Evolutionary conservation across 2,113 vertebrate genomes (phyloP).

Genomic region (Zeus faber): DNA sequence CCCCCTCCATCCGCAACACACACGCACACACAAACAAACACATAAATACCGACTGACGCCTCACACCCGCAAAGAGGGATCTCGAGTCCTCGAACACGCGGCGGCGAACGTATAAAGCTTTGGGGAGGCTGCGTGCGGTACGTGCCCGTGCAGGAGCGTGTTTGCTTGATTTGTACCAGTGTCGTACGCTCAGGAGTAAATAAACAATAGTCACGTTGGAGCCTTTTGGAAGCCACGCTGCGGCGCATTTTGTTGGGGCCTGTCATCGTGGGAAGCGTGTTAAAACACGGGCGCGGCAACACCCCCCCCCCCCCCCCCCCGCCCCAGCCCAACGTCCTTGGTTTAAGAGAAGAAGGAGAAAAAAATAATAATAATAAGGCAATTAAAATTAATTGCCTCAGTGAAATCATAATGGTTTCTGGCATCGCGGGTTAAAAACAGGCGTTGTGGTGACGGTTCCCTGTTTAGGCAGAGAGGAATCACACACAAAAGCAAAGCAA

Average conservation of each 20-base stretch:
- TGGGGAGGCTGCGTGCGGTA: too few relatives aligned
- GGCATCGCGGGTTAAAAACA: conserved; percentile 54
- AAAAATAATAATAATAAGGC: conserved; percentile 33
- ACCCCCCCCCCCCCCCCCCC: conserved; percentile 42
- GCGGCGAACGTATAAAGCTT: too few relatives aligned
- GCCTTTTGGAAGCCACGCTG: conserved; percentile 25
- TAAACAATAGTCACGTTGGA: conserved; percentile 30
- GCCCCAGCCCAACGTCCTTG: too few relatives aligned
- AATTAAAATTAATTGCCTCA: conserved; percentile 74
- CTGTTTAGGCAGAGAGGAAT: conserved; percentile 55
- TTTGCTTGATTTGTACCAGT: background rate
- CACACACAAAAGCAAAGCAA: too few relatives aligned
- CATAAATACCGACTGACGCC: background rate
- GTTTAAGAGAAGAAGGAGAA: conserved; percentile 34
- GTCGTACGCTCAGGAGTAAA: conserved; percentile 20
- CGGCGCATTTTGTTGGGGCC: conserved; percentile 65
- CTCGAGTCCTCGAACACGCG: too few relatives aligned
- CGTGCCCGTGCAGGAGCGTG: too few relatives aligned
- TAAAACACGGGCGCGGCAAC: conserved; percentile 64
- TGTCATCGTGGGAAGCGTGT: conserved; percentile 67
- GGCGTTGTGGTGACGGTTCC: conserved; percentile 58
- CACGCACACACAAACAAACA: background rate
- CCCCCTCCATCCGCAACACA: background rate
- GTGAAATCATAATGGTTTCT: conserved; percentile 70
- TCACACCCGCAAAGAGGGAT: background rate